These are phyloP conservation scores for Apis dorsata DNA, from an alignment of 1,140 invertebrate genomes.

Conservation along the genomic window DNA sequence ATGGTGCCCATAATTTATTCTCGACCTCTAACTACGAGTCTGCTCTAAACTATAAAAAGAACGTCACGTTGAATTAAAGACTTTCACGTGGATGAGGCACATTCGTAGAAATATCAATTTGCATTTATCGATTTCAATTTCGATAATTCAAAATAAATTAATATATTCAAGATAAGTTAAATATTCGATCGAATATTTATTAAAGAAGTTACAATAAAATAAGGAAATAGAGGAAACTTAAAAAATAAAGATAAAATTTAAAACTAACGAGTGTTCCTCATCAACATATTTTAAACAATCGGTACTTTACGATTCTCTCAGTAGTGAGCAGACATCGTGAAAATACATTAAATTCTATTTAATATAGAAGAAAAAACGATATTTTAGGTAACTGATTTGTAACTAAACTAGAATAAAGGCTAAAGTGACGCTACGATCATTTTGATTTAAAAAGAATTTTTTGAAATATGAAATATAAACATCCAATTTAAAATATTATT, in stretches of 20 bases:
- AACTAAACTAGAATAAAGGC: background rate
- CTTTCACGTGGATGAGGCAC: conserved; percentile 40
- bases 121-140: conserved; percentile 49
- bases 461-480: background rate
- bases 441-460: background rate
- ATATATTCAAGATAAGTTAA: background rate
- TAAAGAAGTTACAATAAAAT: background rate
- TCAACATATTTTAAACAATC: background rate
- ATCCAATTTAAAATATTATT: too few relatives aligned
- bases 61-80: conserved; percentile 47
- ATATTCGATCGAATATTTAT: background rate
- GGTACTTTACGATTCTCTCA: conserved; percentile 33
- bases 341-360: conserved; percentile 10
- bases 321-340: conserved; percentile 35
- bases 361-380: background rate
- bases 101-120: conserved; percentile 21
- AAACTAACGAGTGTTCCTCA: conserved; percentile 38
- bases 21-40: conserved; percentile 69
- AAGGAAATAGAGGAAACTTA: conserved; percentile 46
- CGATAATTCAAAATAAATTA: background rate
- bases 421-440: conserved; percentile 35
- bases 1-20: conserved; percentile 65
- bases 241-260: conserved; percentile 26
- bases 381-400: background rate
- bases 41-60: conserved; percentile 73